Evolutionary conservation across 2,113 vertebrate species (phyloP), one percentile per base, ranked within the genome.

Genomic region (Rhadina sibilatrix): DNA sequence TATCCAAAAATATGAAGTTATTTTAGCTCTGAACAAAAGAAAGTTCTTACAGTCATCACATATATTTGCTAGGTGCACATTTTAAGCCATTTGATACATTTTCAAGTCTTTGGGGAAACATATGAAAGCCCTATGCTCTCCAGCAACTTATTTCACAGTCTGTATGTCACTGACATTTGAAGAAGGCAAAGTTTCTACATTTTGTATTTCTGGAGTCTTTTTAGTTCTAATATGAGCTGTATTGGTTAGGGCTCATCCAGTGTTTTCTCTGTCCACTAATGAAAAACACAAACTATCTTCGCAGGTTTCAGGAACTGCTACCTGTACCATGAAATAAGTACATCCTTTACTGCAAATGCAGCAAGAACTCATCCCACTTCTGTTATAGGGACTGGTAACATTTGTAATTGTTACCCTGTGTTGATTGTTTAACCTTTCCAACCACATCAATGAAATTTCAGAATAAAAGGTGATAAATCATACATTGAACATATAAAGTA

Each of bases 11-110:
- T 24, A 78, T 9, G 10, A 60, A 77, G 74, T 57, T 72, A 37
- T 87, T 87, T 81, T 75, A 64, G 10, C 25, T 88, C n/a, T 56
- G 72, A 89, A 64, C 53, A 71, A 83, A 80, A 69, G 10, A 72
- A 13, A 46, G 7, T 42, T 63, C 38, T 75, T 49, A 40, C 9
- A 69, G 7, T 61, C 37, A 44, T 72, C 21, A 80, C 20, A 23
- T 33, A 10, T 16, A 56, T 52, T 38, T 52, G 14, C 31, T 46
- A 76, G 37, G 30, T 83, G 13, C 31, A 50, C 6, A 24, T 60
- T 66, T 85, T 65, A 78, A 82, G 33, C 9, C 3, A 31, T 90
- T 37, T 53, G 13, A 49, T 65, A 37, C 4, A 12, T 49, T 82
- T 87, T 52, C 46, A 76, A 54, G 33, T 24, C 19, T 91, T 77